These are phyloP conservation scores for Oxygymnocypris stewartii DNA, from an alignment of 2,113 vertebrate genomes.

Conservation along the genomic window DNA sequence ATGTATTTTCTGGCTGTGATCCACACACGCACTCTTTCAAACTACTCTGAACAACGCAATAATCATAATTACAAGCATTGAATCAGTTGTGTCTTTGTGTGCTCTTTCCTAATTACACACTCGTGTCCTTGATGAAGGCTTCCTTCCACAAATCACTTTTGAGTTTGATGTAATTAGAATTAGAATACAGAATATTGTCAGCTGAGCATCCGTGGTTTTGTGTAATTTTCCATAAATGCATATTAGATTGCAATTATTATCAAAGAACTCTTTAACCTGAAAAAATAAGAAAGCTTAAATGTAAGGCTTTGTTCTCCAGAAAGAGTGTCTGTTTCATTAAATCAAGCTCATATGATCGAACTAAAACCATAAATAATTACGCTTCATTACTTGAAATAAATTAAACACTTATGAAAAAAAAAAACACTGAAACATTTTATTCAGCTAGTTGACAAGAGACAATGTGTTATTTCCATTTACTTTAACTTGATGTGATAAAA, in stretches of 20 bases:
- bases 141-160: slow-evolving; percentile 3
- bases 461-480: neutral
- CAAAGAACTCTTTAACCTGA: neutral
- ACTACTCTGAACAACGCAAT: neutral
- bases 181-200: neutral
- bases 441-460: neutral
- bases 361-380: neutral
- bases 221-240: slow-evolving; percentile 11
- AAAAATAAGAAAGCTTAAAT: neutral
- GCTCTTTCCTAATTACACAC: slow-evolving; percentile 6
- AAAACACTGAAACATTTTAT: neutral
- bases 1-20: neutral
- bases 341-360: neutral
- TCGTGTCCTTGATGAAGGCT: slow-evolving; percentile 6
- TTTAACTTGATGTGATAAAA: neutral
- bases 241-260: slow-evolving; percentile 11
- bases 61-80: slow-evolving; percentile 5
- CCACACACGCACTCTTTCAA: neutral
- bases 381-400: neutral
- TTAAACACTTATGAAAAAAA: neutral
- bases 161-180: slow-evolving; percentile 3
- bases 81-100: neutral
- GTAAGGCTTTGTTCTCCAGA: neutral
- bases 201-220: neutral
- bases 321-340: neutral